Conservation (phyloP, 1,140 invertebrate genomes). For the Gonatopus flavifemur region DNA sequence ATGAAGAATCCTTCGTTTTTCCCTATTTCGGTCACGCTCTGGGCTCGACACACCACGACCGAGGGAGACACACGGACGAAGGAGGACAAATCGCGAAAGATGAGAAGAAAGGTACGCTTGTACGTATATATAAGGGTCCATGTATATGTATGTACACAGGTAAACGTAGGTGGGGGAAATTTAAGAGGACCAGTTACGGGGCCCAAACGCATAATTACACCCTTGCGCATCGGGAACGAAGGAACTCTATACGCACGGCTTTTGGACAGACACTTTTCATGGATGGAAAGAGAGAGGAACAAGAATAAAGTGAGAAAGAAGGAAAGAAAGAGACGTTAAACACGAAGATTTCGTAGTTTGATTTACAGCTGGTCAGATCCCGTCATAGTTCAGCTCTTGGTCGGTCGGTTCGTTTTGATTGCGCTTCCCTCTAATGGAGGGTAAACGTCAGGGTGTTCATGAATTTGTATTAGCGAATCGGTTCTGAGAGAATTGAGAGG, state of each 20-base stretch:
- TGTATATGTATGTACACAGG: too few species aligned
- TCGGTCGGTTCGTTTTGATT: conserved; percentile 44
- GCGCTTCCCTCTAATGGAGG: conserved; percentile 54
- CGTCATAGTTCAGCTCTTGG: conserved; percentile 35
- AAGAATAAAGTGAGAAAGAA: too few species aligned
- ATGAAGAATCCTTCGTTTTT: conserved; percentile 35
- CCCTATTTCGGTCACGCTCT: conserved; percentile 27
- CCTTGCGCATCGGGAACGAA: conserved; percentile 16
- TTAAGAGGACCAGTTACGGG: too few species aligned
- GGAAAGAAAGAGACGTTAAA: conserved; percentile 30
- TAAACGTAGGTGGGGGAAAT: too few species aligned
- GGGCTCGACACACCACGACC: neutral
- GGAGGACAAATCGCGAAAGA: conserved; percentile 1
- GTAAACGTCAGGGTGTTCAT: conserved; percentile 51
- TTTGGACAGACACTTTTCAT: conserved; percentile 1
- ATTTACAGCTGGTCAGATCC: conserved; percentile 51
- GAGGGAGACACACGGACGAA: conserved; percentile 1
- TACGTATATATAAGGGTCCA: too few species aligned
- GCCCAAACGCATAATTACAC: conserved; percentile 33
- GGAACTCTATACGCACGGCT: too few species aligned
- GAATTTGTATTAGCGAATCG: conserved; percentile 56
- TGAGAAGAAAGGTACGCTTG: neutral
- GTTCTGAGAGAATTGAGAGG: conserved; percentile 47
- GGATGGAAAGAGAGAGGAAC: conserved; percentile 16
- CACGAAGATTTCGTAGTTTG: conserved; percentile 48